Base-by-base conservation (phyloP, 2,888 invertebrate species). In the Atrina japonica region DNA sequence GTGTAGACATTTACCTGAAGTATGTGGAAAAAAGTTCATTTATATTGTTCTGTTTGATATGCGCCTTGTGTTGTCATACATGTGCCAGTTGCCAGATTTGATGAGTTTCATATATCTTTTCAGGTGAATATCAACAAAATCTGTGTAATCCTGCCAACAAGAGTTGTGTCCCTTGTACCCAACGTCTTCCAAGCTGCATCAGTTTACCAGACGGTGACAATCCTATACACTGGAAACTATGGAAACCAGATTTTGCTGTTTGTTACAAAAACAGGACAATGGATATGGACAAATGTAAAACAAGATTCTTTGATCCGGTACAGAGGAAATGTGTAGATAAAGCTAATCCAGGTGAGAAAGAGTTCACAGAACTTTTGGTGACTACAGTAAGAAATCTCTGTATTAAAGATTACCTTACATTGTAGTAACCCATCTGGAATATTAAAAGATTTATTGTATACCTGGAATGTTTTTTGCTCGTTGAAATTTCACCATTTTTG, bases 91-190 rank as follows among this genome's bases (percentile, higher is more conserved):
- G 14, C n/a, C 14, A 16, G 3, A 16, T 16, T 55, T 18, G 9
- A 23, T n/a, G n/a, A n/a, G n/a, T n/a, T n/a, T n/a, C n/a, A n/a
- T n/a, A n/a, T n/a, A n/a, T n/a, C n/a, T n/a, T n/a, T n/a, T n/a
- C 30, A 73, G 73, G 73, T 49, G 63, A 73, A 60, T 73, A 73
- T 43, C 53, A 73, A 23, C 53, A 65, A 27, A 73, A 73, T 30
- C 49, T 60, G 21, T 73, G 73, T 58, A 64, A 59, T 9, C 45
- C 45, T n/a, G 23, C 52, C 11, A 45, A 68, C 40, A 50, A 14
- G 30, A 67, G 23, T 14, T 73, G 73, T 55, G 40, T 30, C 16
- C 47, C 59, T 14, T 73, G 73, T 56, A 45, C 64, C 14, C 45
- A 65, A 47, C 58, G 73, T 45, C 59, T 73, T 9, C 68, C 73